Conservation (phyloP, 2,113 vertebrate species). For the Corythaixoides concolor region DNA sequence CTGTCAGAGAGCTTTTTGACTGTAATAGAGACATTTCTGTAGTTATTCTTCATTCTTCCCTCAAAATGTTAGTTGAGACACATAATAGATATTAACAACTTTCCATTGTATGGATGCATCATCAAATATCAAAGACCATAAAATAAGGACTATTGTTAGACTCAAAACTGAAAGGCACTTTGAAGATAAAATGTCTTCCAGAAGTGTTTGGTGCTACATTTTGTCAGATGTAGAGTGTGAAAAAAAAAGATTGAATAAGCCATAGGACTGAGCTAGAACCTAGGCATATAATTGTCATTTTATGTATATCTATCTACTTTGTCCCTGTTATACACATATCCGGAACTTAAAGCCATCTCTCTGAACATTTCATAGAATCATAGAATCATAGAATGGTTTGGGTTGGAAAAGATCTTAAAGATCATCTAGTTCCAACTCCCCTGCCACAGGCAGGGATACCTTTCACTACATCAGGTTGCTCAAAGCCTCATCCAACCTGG, state of each 20-base stretch:
- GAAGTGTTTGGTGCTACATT: background rate
- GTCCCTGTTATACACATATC: fast-evolving
- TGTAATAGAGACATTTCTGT: background rate
- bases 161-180: background rate
- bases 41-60: background rate
- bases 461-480: no score
- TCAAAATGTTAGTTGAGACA: background rate
- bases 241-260: background rate
- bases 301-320: background rate
- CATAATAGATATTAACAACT: background rate
- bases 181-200: background rate
- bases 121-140: background rate
- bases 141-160: background rate
- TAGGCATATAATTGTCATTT: background rate
- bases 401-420: no score
- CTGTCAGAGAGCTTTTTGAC: background rate
- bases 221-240: background rate
- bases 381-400: no score
- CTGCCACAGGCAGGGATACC: no score
- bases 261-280: fast-evolving
- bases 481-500: no score
- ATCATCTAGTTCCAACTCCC: no score
- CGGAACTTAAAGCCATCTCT: background rate
- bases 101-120: background rate
- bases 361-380: background rate